Conservation (phyloP, 2,797 vertebrate genomes). For the Characodon lateralis region DNA sequence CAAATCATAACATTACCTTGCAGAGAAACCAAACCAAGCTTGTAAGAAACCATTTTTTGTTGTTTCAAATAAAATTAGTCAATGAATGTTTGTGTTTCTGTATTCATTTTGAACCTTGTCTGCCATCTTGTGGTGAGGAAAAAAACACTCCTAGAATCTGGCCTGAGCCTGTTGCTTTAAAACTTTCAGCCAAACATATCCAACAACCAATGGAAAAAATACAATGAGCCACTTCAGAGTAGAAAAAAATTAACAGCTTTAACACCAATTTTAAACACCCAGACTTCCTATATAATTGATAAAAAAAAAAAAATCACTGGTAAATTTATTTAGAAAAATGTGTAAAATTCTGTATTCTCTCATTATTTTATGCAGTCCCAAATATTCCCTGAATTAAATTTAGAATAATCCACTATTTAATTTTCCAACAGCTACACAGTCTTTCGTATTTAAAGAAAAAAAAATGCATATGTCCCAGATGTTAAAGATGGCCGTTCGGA, state of each 20-base stretch:
- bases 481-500: background rate
- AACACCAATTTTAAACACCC: background rate
- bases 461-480: background rate
- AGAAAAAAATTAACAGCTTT: background rate
- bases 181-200: background rate
- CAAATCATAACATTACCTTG: background rate
- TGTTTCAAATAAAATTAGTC: background rate
- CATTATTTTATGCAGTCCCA: background rate
- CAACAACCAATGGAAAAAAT: background rate
- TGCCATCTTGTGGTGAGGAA: conserved; percentile 32
- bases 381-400: background rate
- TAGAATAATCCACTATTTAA: background rate
- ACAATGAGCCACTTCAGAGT: background rate
- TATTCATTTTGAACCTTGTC: background rate
- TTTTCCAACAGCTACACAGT: background rate
- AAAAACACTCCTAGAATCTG: background rate
- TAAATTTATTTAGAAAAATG: background rate
- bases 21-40: background rate
- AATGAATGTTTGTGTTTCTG: background rate
- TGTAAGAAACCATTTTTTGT: background rate
- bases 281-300: background rate
- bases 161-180: background rate
- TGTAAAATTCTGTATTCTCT: background rate
- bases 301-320: background rate
- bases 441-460: background rate